Base-by-base conservation (phyloP, 2,113 vertebrate species). In the Amphiprion percula region DNA sequence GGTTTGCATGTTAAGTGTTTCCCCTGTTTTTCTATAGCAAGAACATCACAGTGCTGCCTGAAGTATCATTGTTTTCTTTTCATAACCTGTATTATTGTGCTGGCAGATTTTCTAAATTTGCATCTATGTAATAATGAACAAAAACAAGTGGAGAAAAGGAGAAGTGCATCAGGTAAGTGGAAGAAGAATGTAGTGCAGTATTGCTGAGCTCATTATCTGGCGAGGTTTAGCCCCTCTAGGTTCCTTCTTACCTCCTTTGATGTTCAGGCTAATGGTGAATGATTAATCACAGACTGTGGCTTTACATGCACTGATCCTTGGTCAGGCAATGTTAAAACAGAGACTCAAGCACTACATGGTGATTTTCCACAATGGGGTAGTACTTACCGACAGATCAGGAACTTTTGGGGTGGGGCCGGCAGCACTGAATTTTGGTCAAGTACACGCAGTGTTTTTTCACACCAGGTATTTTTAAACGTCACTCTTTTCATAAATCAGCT, bases 201-300 rank as follows among this genome's bases (percentile, higher is more conserved):
- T 52, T 37, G 15, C 55, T 76, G 63, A 76, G 28, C 58, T 77
- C 67, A 66, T 30, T 80, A 59, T 54, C 79, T 49, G 30, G 66
- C 6, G n/a, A 44, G 95, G 93, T 92, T 88, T 10, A 74, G 67
- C 41, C 54, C 68, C 55, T 33, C 46, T 19, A 47, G 46, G 15
- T 55, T 73, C 47, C 28, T 24, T 21, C 15, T 82, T 93, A 92
- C 91, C 87, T 78, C 60, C 92, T 73, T 90, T 93, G 90, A 70
- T 5, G 68, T 52, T 66, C 69, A 49, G 19, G 19, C 52, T 64
- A 63, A 64, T 58, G 17, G 68, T 56, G 17, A 78, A 70, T 61
- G 46, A 69, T 80, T 60, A 61, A 68, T 65, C 6, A 44, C 11
- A 17, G 21, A 46, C 8, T 26, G 49, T 50, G 10, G 23, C 14